Conservation (phyloP, 2,888 invertebrate genomes). For the Protula sp. region DNA sequence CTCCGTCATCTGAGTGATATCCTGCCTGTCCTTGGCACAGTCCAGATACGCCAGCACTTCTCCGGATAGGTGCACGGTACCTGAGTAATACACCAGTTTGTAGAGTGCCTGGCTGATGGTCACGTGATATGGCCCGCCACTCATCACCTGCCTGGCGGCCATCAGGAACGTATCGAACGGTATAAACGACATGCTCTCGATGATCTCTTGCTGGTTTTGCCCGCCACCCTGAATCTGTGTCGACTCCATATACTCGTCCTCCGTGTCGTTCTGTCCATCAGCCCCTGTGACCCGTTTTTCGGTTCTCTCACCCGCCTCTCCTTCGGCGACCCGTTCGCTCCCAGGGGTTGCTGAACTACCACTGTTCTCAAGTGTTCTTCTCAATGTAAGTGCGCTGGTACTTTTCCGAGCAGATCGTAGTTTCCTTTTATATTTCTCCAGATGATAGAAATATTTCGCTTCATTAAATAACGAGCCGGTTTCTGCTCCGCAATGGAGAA, state of each 20-base stretch:
- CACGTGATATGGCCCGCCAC: neutral
- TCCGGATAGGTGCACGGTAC: neutral
- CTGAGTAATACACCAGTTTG: neutral
- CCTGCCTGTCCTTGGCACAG: neutral
- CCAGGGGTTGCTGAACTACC: too few species aligned
- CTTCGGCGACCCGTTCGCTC: too few species aligned
- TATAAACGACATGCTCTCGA: neutral
- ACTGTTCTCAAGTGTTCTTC: too few species aligned
- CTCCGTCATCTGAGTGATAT: neutral
- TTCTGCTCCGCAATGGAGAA: conserved; percentile 17
- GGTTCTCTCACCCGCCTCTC: neutral
- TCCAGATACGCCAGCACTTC: neutral
- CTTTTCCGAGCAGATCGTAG: neutral
- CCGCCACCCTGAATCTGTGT: neutral
- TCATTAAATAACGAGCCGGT: conserved; percentile 7
- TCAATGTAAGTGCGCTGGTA: too few species aligned
- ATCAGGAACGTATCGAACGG: neutral
- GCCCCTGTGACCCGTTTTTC: too few species aligned
- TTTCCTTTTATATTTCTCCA: neutral
- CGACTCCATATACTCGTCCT: too few species aligned
- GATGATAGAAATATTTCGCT: neutral
- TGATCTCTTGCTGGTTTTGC: neutral
- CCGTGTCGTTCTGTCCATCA: too few species aligned
- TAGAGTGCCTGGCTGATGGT: neutral
- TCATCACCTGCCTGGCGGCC: neutral